These are phyloP conservation scores for Stenopsyche tienmushanensis DNA, from an alignment of 1,140 invertebrate species.

Conservation along the genomic window DNA sequence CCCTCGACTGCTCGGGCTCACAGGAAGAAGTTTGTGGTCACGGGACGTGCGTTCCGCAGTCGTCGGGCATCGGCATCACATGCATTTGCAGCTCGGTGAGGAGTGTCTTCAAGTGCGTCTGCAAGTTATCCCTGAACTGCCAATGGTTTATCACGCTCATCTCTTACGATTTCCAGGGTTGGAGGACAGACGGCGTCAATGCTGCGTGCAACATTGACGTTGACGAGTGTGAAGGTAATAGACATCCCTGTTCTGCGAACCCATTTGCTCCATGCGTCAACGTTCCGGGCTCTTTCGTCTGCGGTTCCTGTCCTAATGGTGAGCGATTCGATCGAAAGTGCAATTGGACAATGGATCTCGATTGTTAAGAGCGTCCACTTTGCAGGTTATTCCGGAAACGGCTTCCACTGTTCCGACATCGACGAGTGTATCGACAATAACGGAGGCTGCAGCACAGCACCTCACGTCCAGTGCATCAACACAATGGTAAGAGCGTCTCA, in stretches of 20 bases:
- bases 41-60: constrained; percentile 74
- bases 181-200: constrained; percentile 68
- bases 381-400: constrained; percentile 82
- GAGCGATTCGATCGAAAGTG: neutral
- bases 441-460: constrained; percentile 82
- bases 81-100: constrained; percentile 75
- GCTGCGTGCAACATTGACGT: constrained; percentile 79
- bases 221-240: constrained; percentile 76
- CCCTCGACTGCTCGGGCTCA: constrained; percentile 71
- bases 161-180: constrained; percentile 70
- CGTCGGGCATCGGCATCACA: constrained; percentile 56
- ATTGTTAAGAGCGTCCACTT: neutral
- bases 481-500: constrained; percentile 59
- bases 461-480: constrained; percentile 83
- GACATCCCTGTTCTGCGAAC: constrained; percentile 75
- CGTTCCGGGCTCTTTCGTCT: constrained; percentile 79
- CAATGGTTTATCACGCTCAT: constrained; percentile 9
- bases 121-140: no score
- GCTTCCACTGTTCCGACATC: constrained; percentile 80
- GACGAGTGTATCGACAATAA: constrained; percentile 81
- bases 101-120: no score
- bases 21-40: constrained; percentile 81
- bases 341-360: neutral
- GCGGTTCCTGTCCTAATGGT: constrained; percentile 79
- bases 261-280: constrained; percentile 84